phyloP scores from a whole-genome alignment of 2,888 invertebrate genomes.

The Tenthredo distinguenda region DNA sequence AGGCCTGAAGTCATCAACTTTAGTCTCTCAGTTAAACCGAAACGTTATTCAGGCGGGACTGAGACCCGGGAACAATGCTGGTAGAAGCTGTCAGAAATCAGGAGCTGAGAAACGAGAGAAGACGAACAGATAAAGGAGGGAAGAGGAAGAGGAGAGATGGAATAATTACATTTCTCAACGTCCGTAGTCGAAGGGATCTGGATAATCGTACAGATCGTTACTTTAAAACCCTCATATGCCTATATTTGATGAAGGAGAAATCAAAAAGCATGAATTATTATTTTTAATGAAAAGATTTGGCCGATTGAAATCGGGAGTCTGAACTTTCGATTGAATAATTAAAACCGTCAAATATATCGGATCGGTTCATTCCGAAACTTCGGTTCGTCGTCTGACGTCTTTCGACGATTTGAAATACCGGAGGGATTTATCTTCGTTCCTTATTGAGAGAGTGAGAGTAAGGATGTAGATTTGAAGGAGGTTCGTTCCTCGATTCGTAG shows the following conservation, averaged over 20 bases:
- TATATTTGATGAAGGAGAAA: not conserved
- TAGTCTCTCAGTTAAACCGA: constrained; percentile 40
- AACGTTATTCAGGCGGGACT: constrained; percentile 38
- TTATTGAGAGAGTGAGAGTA: not conserved
- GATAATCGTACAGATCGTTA: constrained; percentile 10
- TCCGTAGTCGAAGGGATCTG: not conserved
- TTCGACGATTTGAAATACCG: not conserved
- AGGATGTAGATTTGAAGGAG: constrained; percentile 30
- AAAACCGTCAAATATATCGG: not conserved
- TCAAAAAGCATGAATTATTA: not conserved
- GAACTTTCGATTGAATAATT: not conserved
- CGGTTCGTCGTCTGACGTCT: not conserved
- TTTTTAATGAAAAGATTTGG: not conserved
- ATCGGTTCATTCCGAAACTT: not conserved
- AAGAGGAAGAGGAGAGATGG: constrained; percentile 25
- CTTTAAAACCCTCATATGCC: not conserved
- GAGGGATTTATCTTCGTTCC: not conserved
- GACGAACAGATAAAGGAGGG: constrained; percentile 3
- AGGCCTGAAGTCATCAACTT: constrained; percentile 51
- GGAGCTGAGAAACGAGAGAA: constrained; percentile 30
- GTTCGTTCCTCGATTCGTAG: constrained; percentile 13
- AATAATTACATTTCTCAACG: constrained; percentile 46
- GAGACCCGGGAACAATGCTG: constrained; percentile 21
- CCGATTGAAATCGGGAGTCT: not conserved
- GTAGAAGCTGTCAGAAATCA: constrained; percentile 42